Percentiles rank a stretch among this genome's conserved stretches.
phyloP scores from a whole-genome alignment of 2,113 vertebrate genomes.

The Nannospalax galili region DNA sequence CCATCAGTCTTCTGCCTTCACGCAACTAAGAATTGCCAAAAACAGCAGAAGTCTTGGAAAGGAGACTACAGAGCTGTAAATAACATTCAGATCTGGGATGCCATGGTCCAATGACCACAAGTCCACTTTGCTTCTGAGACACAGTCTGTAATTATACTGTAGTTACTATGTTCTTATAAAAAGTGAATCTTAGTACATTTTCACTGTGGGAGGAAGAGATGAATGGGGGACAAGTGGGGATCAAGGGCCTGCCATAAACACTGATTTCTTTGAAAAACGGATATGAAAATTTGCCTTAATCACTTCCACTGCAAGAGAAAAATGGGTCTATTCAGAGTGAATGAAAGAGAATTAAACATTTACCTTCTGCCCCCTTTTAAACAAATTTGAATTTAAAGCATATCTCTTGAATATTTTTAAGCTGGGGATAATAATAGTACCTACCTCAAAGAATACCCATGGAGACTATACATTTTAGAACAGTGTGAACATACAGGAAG shows the following conservation, averaged over 20 bases:
- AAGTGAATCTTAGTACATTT: not conserved
- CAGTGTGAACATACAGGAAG: not conserved
- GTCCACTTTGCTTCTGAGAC: conserved; percentile 10
- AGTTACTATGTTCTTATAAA: not conserved
- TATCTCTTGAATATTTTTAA: not conserved
- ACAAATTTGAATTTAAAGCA: conserved; percentile 39
- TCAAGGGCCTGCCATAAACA: not conserved
- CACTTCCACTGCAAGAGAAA: conserved; percentile 21
- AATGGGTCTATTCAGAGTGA: not conserved
- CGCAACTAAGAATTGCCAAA: not conserved
- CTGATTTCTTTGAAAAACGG: conserved; percentile 34
- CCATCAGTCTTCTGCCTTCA: conserved; percentile 34
- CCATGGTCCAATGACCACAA: not conserved
- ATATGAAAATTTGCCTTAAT: conserved; percentile 2
- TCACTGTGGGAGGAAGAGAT: not conserved
- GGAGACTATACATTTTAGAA: conserved; percentile 28
- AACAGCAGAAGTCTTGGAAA: conserved; percentile 37
- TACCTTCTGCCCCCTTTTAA: conserved; percentile 27
- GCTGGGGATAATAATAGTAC: not conserved
- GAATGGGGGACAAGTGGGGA: not conserved
- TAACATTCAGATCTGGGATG: not conserved
- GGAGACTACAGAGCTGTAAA: conserved; percentile 17
- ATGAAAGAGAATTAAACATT: not conserved
- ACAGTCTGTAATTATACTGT: not conserved
- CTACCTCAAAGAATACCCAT: not conserved